phyloP scores from a whole-genome alignment of 2,888 invertebrate species.

The Morpho helenor region DNA sequence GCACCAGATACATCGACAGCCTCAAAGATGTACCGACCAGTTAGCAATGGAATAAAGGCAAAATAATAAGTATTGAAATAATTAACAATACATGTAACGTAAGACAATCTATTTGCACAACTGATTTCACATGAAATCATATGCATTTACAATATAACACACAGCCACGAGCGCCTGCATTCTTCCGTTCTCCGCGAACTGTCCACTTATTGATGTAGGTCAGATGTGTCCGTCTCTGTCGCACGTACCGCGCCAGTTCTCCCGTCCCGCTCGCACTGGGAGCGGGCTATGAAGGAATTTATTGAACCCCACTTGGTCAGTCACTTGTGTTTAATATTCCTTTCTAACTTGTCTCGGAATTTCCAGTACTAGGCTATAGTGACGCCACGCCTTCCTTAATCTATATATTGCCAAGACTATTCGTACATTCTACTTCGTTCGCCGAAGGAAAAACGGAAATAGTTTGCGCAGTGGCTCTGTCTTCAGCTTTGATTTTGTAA shows the following conservation, averaged over 20 bases:
- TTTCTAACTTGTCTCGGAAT: constrained; percentile 25
- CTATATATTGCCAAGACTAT: no score
- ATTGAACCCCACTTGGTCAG: constrained; percentile 39
- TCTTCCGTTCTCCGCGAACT: constrained; percentile 52
- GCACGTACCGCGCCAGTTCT: constrained; percentile 25
- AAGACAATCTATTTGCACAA: constrained; percentile 7
- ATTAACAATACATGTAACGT: neutral
- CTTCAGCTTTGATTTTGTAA: no score
- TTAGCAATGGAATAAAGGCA: no score
- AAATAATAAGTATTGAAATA: no score
- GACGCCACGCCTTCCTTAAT: neutral
- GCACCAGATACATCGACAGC: no score
- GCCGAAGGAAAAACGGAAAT: no score
- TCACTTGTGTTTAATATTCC: constrained; percentile 23
- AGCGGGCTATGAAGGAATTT: constrained; percentile 43
- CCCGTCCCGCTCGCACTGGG: constrained; percentile 30
- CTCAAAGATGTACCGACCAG: no score
- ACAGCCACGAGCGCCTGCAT: constrained; percentile 37
- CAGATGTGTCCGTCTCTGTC: constrained; percentile 42
- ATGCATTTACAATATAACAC: constrained; percentile 7
- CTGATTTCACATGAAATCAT: constrained; percentile 2
- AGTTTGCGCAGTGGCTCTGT: no score
- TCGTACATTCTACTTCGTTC: no score
- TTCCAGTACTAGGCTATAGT: constrained; percentile 16
- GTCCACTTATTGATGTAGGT: constrained; percentile 72